These are phyloP conservation scores for Apeira syringaria DNA, from an alignment of 2,888 invertebrate species.

Conservation along the genomic window DNA sequence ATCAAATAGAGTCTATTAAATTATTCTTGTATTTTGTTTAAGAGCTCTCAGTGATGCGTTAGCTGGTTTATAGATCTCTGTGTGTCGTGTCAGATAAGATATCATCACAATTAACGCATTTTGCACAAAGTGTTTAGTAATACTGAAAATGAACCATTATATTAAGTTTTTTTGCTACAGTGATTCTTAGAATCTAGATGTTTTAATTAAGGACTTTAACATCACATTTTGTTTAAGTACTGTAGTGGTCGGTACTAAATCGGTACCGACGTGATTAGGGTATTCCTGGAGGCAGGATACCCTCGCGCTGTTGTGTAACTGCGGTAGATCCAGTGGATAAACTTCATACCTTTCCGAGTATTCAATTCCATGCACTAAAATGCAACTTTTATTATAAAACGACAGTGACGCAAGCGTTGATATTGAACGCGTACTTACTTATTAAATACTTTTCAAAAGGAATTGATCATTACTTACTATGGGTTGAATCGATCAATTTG, in stretches of 20 bases:
- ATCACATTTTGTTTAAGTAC: conserved; percentile 19
- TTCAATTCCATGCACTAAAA: conserved; percentile 19
- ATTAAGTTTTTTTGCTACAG: conserved; percentile 30
- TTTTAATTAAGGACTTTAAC: conserved; percentile 27
- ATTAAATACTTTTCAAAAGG: conserved; percentile 9
- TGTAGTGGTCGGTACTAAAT: conserved; percentile 7
- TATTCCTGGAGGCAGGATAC: conserved; percentile 15
- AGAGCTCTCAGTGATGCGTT: conserved; percentile 46
- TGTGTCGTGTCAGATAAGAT: conserved; percentile 32
- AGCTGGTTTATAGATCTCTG: conserved; percentile 38
- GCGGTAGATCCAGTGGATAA: conserved; percentile 12
- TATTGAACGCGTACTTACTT: neutral
- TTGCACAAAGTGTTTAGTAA: conserved; percentile 33
- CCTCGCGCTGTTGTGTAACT: conserved; percentile 11
- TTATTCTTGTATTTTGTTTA: conserved; percentile 69
- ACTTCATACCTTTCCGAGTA: conserved; percentile 1
- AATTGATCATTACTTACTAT: conserved; percentile 24
- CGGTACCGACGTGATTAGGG: conserved; percentile 12
- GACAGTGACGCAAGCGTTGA: neutral
- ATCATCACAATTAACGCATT: conserved; percentile 35
- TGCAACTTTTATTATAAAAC: conserved; percentile 8
- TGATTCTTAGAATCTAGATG: conserved; percentile 37
- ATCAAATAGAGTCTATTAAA: conserved; percentile 77
- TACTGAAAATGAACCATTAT: conserved; percentile 29
- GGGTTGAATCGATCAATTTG: too few species aligned